phyloP scores from a whole-genome alignment of 2,888 invertebrate genomes.

The Melanargia galathea region DNA sequence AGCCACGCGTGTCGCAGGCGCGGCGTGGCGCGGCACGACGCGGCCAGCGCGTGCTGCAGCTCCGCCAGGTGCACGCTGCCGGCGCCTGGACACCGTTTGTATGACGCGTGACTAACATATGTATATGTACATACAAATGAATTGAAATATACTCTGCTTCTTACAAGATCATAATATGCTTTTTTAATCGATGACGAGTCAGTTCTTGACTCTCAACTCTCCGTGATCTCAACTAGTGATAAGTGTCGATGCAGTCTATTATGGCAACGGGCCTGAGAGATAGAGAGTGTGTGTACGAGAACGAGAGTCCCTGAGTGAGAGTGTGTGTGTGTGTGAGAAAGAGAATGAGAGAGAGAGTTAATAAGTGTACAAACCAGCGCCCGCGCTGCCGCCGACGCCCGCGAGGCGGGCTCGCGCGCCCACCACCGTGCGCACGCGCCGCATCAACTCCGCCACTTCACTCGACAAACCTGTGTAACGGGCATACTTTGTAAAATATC shows the following conservation, averaged over 20 bases:
- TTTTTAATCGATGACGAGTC: too few species aligned
- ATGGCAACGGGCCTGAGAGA: too few species aligned
- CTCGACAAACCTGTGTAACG: slow-evolving; percentile 86
- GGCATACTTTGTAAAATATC: background rate
- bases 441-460: slow-evolving; percentile 96
- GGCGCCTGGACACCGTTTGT: slow-evolving; percentile 79
- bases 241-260: too few species aligned
- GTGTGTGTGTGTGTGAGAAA: background rate
- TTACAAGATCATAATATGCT: too few species aligned
- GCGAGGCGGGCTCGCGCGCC: slow-evolving; percentile 97
- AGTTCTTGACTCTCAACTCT: too few species aligned
- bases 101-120: background rate
- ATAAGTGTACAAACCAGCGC: slow-evolving; percentile 56
- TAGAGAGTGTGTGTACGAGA: too few species aligned
- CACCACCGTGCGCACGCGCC: slow-evolving; percentile 95
- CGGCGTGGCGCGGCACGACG: slow-evolving; percentile 96
- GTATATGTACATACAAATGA: background rate
- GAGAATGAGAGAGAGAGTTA: background rate
- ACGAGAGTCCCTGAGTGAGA: background rate
- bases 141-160: too few species aligned
- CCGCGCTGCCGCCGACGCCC: slow-evolving; percentile 84
- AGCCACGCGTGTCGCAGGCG: slow-evolving; percentile 97
- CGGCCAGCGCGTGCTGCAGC: slow-evolving; percentile 94
- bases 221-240: too few species aligned
- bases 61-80: slow-evolving; percentile 96